Conservation (phyloP, 2,113 vertebrate species). For the Isurus oxyrinchus region DNA sequence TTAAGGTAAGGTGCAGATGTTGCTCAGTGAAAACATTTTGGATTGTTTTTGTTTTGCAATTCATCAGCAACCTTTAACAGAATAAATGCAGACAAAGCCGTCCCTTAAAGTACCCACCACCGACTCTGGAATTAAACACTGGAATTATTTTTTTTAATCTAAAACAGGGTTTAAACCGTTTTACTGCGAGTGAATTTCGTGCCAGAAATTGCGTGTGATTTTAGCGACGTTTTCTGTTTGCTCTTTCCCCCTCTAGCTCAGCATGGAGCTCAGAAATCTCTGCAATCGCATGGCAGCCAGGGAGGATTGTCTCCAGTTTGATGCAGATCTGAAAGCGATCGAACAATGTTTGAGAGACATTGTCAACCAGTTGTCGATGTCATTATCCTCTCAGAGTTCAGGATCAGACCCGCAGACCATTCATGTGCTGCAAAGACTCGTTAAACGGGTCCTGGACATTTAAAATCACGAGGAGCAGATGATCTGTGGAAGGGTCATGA, state of each 20-base stretch:
- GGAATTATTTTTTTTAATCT: neutral
- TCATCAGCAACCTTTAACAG: neutral
- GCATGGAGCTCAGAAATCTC: constrained; percentile 55
- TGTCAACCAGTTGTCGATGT: constrained; percentile 49
- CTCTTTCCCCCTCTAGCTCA: constrained; percentile 48
- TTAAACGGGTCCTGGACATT: constrained; percentile 49
- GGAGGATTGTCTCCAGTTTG: constrained; percentile 47
- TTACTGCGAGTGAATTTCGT: neutral
- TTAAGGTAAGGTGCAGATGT: neutral
- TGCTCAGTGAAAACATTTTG: neutral
- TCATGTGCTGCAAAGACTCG: constrained; percentile 49
- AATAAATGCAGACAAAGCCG: neutral
- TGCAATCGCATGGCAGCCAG: constrained; percentile 50
- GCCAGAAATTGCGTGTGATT: constrained; percentile 5
- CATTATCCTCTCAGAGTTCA: constrained; percentile 45
- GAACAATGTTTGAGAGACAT: constrained; percentile 52
- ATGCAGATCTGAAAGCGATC: constrained; percentile 50
- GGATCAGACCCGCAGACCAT: constrained; percentile 37
- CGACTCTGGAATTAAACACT: neutral
- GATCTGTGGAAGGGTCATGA: too few species aligned
- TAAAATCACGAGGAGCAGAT: constrained; percentile 30
- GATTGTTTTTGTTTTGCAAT: neutral
- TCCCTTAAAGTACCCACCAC: neutral
- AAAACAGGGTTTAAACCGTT: too few species aligned
- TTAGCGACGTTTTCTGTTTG: constrained; percentile 33